phyloP scores from a whole-genome alignment of 2,797 vertebrate species.

The Pteronotus mesoamericanus region DNA sequence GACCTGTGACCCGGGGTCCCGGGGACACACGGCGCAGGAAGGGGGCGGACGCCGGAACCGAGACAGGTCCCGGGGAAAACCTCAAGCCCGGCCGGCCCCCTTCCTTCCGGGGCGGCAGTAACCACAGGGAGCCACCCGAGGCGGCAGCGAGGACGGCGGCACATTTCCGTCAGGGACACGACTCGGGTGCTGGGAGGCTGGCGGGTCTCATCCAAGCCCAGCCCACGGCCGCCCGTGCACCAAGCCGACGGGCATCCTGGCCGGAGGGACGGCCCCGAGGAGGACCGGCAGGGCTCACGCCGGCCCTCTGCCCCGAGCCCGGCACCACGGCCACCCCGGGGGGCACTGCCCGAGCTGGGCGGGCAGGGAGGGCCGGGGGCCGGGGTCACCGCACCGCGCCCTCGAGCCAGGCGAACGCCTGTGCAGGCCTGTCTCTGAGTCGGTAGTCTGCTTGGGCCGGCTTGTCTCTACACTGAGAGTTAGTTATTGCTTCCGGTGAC shows the following conservation, averaged over 20 bases:
- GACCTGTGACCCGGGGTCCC: background rate
- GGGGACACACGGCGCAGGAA: fast-evolving
- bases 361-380: background rate
- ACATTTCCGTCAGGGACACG: background rate
- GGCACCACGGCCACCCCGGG: fast-evolving
- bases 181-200: background rate
- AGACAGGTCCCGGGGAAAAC: background rate
- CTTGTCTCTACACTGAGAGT: constrained; percentile 46
- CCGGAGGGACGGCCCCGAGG: background rate
- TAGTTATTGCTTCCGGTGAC: constrained; percentile 83
- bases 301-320: too few species aligned
- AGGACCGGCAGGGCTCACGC: background rate
- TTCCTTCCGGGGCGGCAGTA: fast-evolving
- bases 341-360: background rate
- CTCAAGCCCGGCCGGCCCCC: fast-evolving
- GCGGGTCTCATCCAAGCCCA: background rate
- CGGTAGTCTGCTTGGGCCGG: background rate
- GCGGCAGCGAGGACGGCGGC: background rate
- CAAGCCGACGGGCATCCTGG: background rate
- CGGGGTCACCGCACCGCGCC: background rate
- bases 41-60: fast-evolving
- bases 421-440: background rate
- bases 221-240: background rate
- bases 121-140: background rate
- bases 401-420: fast-evolving